Evolutionary conservation across 1,140 invertebrate genomes (phyloP).

Genomic region (Platyura marginata): DNA sequence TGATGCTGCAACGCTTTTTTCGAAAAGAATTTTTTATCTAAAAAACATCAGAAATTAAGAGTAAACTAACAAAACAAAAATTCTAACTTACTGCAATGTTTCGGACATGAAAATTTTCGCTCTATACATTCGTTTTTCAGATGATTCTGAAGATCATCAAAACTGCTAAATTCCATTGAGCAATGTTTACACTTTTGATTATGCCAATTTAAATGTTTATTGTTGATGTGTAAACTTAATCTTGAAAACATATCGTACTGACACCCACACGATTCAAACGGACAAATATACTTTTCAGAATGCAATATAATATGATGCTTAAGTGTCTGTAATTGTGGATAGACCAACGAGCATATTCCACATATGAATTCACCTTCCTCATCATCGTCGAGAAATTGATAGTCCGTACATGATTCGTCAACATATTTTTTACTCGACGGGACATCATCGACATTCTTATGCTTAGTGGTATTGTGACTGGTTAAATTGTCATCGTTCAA

Average conservation of each 20-base stretch:
- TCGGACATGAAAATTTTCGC: neutral
- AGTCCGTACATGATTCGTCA: slow-evolving; percentile 1
- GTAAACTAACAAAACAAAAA: neutral
- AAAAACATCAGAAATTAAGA: too few relatives aligned
- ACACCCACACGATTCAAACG: neutral
- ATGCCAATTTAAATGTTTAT: neutral
- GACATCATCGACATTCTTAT: neutral
- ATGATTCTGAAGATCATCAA: slow-evolving; percentile 1
- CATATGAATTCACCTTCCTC: neutral
- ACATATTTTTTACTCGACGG: neutral
- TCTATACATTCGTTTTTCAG: neutral
- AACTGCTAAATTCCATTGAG: neutral
- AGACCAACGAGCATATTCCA: neutral
- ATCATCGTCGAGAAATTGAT: slow-evolving; percentile 1
- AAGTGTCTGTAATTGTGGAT: neutral
- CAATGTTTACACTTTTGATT: neutral
- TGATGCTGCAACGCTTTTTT: neutral
- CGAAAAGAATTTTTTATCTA: slow-evolving; percentile 2
- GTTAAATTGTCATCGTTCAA: neutral
- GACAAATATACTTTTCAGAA: neutral
- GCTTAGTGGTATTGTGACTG: neutral
- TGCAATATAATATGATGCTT: neutral
- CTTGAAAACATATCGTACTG: neutral
- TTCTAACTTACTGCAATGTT: neutral
- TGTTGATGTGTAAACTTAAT: neutral